Conservation (phyloP, 2,888 invertebrate species). For the Rhogogaster chlorosoma region DNA sequence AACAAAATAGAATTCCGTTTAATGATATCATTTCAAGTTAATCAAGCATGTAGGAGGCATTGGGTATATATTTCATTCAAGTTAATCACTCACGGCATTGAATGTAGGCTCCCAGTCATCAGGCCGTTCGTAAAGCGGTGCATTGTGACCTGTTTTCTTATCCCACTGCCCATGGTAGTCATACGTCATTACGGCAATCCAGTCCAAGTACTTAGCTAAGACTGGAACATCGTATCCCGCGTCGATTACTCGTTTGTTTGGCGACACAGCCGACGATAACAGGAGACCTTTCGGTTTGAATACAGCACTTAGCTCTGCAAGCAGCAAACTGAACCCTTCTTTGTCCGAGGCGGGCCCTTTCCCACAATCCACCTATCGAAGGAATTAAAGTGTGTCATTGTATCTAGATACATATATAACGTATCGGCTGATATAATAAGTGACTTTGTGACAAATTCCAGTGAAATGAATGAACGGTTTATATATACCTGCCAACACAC, state of each 20-base stretch:
- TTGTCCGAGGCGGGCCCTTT: constrained; percentile 92
- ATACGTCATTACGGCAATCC: constrained; percentile 95
- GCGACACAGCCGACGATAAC: constrained; percentile 92
- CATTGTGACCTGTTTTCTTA: constrained; percentile 93
- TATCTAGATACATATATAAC: constrained; percentile 16
- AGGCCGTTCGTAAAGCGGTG: constrained; percentile 90
- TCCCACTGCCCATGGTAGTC: constrained; percentile 97
- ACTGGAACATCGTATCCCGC: constrained; percentile 90
- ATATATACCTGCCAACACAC: constrained; percentile 89
- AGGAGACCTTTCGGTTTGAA: constrained; percentile 87
- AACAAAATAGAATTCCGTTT: constrained; percentile 57
- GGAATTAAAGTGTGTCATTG: constrained; percentile 9
- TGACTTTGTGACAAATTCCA: neutral
- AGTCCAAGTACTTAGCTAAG: constrained; percentile 89
- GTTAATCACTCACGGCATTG: constrained; percentile 82
- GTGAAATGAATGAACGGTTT: neutral
- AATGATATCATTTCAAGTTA: neutral
- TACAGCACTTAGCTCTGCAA: constrained; percentile 86
- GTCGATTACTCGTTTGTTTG: constrained; percentile 90
- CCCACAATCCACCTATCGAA: constrained; percentile 86
- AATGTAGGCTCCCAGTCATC: constrained; percentile 87
- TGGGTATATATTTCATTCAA: neutral
- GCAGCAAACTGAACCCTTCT: constrained; percentile 86
- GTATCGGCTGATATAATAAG: neutral
- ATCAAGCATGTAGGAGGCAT: neutral